Base-by-base conservation (phyloP, 2,888 invertebrate species). In the Belgica antarctica region DNA sequence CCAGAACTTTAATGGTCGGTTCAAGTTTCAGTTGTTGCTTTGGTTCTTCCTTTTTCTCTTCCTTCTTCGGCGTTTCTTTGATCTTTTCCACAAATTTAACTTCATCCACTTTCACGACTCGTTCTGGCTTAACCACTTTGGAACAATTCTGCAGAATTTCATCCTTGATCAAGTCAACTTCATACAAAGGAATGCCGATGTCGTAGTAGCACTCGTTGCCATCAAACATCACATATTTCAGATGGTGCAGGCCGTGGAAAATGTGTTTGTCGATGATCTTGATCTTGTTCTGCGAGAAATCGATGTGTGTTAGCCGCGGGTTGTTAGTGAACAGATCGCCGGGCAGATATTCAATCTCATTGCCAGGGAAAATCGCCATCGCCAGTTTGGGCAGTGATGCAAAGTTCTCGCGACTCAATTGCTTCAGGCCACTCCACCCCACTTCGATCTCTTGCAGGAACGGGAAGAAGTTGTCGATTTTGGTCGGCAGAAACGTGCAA, bases 61-160 rank as follows among this genome's bases (percentile, higher is more conserved):
- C n/a, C 10, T 10, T 41, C 41, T 41, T 71, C 62, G 63, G 61
- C 62, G 62, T 62, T 59, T 41, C 71, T 63, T 70, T 71, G 63
- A 68, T 71, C 41, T 10, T 2, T n/a, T 41, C 41, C 41, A 15
- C 15, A n/a, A 15, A 15, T 10, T 41, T 52, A 4, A 19, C 52
- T 2, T 52, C 52, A 3, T 52, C 52, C 5, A 52, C 2, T 52
- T 52, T 52, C 8, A n/a, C 15, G 41, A 41, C 52, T 17, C 22
- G 52, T 52, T 52, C 52, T 5, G 7, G 17, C 17, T 52, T 52
- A 4, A n/a, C 12, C 22, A 52, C 4, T 3, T 7, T 17, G 7
- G 52, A 52, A 52, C 52, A 52, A 52, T 22, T 52, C 22, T 3
- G 5, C 3, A 52, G 12, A 19, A 52, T n/a, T 52, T 52, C 52